phyloP scores from a whole-genome alignment of 1,140 invertebrate species.

The Planococcus citri region DNA sequence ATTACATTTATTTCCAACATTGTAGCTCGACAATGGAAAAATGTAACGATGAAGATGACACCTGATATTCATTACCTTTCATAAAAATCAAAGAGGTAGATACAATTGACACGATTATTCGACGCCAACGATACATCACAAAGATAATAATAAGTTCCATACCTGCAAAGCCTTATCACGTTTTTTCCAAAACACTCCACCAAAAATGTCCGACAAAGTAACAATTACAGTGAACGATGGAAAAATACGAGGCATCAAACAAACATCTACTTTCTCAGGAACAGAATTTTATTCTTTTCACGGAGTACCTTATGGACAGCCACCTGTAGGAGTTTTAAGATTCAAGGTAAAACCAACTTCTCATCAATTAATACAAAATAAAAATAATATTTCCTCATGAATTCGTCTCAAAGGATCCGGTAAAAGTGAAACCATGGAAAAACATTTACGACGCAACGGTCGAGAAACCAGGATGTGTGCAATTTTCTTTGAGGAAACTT shows the following conservation, averaged over 20 bases:
- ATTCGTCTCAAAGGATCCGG: not conserved
- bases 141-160: no score
- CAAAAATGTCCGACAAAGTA: not conserved
- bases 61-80: no score
- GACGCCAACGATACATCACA: no score
- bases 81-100: no score
- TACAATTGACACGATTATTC: no score
- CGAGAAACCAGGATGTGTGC: constrained; percentile 22
- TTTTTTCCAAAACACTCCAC: no score
- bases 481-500: not conserved
- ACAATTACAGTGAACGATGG: not conserved
- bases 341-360: not conserved
- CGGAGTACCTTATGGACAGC: not conserved
- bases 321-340: not conserved
- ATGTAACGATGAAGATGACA: no score
- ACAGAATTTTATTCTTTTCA: not conserved
- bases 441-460: constrained; percentile 22
- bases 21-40: no score
- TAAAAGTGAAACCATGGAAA: constrained; percentile 19
- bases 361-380: no score
- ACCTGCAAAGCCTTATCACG: no score
- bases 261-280: not conserved
- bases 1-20: no score
- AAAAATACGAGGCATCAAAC: not conserved
- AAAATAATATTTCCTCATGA: no score